These are phyloP conservation scores for Desmophyllum pertusum DNA, from an alignment of 92 coral and sea anemone genomes.

Conservation along the genomic window DNA sequence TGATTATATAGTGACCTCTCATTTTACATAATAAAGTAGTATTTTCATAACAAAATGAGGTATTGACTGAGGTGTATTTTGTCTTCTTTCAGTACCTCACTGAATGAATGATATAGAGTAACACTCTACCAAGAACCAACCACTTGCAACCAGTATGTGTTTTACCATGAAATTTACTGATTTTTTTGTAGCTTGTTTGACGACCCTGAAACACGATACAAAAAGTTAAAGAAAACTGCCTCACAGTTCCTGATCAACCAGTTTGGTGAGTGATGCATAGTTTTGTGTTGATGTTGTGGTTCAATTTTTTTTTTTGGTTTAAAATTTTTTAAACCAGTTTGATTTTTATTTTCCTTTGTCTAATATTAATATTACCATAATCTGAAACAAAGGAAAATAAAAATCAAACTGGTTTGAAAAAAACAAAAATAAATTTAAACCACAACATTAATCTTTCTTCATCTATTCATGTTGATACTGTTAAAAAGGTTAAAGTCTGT, in stretches of 20 bases:
- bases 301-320: not conserved
- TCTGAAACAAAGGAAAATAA: no score
- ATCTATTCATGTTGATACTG: no score
- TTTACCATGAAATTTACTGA: not conserved
- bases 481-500: no score
- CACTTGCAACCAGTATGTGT: not conserved
- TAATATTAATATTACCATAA: no score
- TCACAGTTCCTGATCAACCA: conserved; percentile 90
- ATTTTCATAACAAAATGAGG: not conserved
- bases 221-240: conserved; percentile 81
- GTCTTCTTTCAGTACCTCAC: not conserved
- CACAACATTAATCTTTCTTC: no score
- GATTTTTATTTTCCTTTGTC: no score
- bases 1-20: not conserved
- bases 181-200: conserved; percentile 85
- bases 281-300: not conserved
- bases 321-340: no score
- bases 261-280: conserved; percentile 79
- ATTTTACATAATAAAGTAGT: not conserved
- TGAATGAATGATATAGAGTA: not conserved
- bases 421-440: no score
- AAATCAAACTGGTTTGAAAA: no score
- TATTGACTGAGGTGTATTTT: not conserved
- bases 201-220: conserved; percentile 85
- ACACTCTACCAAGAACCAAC: not conserved